Evolutionary conservation across 1,140 invertebrate species (phyloP).

Genomic region (Drosophila prosaltans): DNA sequence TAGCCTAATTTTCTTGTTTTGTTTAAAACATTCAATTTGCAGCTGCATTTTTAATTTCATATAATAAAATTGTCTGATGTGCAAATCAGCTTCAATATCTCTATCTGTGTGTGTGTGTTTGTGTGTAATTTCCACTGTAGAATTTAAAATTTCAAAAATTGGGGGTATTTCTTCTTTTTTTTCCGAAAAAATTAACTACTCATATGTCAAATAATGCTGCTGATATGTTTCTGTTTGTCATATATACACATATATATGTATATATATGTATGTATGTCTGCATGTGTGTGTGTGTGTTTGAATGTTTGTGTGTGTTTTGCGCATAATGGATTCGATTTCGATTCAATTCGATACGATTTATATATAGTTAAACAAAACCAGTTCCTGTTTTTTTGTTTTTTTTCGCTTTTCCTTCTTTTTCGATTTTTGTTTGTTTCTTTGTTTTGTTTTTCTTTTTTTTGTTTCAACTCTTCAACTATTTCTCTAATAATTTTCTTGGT

Average conservation of each 20-base stretch:
- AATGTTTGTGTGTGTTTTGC: slow-evolving; percentile 16
- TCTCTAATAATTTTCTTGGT: slow-evolving; percentile 22
- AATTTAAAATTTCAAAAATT: neutral
- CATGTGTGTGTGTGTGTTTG: neutral
- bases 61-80: neutral
- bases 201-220: slow-evolving; percentile 68
- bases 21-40: slow-evolving; percentile 2
- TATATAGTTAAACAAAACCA: slow-evolving; percentile 28
- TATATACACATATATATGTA: slow-evolving; percentile 23
- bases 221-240: slow-evolving; percentile 72
- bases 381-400: slow-evolving; percentile 29
- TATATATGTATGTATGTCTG: slow-evolving; percentile 34
- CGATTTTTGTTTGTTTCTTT: slow-evolving; percentile 25
- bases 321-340: slow-evolving; percentile 28
- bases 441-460: slow-evolving; percentile 20
- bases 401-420: slow-evolving; percentile 9
- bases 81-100: slow-evolving; percentile 1
- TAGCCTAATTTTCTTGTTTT: neutral
- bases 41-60: slow-evolving; percentile 7
- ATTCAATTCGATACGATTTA: slow-evolving; percentile 24
- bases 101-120: neutral
- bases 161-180: slow-evolving; percentile 16
- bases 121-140: neutral
- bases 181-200: slow-evolving; percentile 42
- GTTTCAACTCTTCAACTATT: slow-evolving; percentile 32